These are phyloP conservation scores for Neelides sp. DNA, from an alignment of 1,140 invertebrate genomes.

Conservation along the genomic window DNA sequence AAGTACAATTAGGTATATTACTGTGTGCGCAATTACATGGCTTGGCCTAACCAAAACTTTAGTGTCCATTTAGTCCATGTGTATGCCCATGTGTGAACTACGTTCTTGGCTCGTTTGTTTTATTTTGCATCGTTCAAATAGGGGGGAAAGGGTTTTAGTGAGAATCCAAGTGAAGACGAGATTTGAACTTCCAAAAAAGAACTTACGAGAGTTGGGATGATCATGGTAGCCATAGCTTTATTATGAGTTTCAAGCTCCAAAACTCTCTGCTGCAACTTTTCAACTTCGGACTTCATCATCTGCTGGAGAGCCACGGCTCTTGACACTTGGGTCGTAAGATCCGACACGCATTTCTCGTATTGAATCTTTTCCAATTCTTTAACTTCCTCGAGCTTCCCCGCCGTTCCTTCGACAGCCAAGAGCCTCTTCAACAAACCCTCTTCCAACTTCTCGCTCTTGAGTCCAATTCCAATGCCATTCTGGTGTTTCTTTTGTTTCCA, in stretches of 20 bases:
- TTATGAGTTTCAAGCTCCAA: constrained; percentile 28
- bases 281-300: constrained; percentile 27
- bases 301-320: constrained; percentile 22
- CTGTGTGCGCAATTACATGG: no score
- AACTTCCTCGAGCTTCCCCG: constrained; percentile 18
- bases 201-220: constrained; percentile 30
- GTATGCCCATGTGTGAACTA: no score
- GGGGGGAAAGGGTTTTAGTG: no score
- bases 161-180: no score
- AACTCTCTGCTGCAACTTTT: constrained; percentile 26
- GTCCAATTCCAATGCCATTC: not conserved
- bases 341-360: constrained; percentile 23
- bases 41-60: no score
- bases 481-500: not conserved
- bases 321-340: constrained; percentile 24
- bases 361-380: constrained; percentile 19
- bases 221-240: constrained; percentile 30
- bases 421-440: constrained; percentile 15
- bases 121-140: no score
- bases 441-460: not conserved
- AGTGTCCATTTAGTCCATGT: no score
- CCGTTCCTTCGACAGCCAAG: constrained; percentile 21
- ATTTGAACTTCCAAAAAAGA: no score
- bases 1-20: no score
- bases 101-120: no score